Evolutionary conservation across 2,888 invertebrate genomes (phyloP).

Genomic region (Coelogynopora nodosa): DNA sequence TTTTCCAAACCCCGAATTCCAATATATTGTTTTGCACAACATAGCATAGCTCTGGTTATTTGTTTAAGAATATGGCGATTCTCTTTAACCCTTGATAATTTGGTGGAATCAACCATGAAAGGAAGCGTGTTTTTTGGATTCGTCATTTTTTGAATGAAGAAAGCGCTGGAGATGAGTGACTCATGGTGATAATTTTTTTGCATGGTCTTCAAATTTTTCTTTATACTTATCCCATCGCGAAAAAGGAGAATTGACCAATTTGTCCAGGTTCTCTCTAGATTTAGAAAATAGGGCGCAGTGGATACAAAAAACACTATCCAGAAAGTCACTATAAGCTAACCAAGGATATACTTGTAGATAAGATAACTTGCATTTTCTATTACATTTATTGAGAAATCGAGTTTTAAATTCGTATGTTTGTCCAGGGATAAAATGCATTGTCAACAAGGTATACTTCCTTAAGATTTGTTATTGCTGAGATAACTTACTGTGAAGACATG

Average conservation of each 20-base stretch:
- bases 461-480: background rate
- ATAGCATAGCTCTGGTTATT: background rate
- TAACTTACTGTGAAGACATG: background rate
- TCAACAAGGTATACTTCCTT: background rate
- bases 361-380: background rate
- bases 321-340: background rate
- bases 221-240: background rate
- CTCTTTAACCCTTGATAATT: background rate
- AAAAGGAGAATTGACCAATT: background rate
- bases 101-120: background rate
- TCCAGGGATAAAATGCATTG: background rate
- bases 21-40: slow-evolving; percentile 25
- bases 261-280: background rate
- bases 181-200: background rate
- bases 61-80: background rate
- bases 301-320: background rate
- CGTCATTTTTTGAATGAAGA: background rate
- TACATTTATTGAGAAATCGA: background rate
- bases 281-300: background rate
- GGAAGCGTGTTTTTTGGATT: background rate
- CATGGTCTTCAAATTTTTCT: background rate
- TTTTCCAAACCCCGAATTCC: background rate
- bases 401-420: background rate
- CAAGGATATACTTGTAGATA: background rate
- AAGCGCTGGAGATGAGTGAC: background rate